Conservation (phyloP, 2,113 vertebrate species). For the Syrrhaptes paradoxus region DNA sequence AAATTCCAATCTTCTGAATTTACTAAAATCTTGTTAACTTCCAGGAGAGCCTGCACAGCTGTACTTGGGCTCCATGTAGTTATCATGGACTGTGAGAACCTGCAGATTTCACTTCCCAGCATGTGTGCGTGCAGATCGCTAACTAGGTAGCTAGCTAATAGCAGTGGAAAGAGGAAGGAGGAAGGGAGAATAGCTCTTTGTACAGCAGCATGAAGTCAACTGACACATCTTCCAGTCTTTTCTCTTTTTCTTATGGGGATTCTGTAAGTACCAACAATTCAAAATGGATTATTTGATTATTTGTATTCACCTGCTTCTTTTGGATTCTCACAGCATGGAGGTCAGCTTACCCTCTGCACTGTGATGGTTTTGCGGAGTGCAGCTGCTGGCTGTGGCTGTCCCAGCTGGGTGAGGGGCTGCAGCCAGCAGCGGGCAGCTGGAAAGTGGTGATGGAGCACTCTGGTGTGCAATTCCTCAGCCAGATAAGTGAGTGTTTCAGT, state of each 20-base stretch:
- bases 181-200: not conserved
- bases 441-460: not conserved
- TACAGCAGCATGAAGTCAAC: not conserved
- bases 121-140: not conserved
- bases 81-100: not conserved
- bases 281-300: not conserved
- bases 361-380: not conserved
- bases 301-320: not conserved
- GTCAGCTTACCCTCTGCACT: not conserved
- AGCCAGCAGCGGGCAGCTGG: not conserved
- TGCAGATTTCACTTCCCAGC: not conserved
- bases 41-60: not conserved
- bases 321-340: not conserved
- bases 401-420: not conserved
- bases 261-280: not conserved
- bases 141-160: not conserved
- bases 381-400: not conserved
- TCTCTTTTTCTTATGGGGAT: not conserved
- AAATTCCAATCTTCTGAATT: constrained; percentile 1
- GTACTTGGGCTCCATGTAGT: not conserved
- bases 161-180: not conserved
- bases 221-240: not conserved
- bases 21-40: not conserved
- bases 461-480: not conserved
- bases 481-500: constrained; percentile 32